Evolutionary conservation across 1,140 invertebrate species (phyloP), one percentile per base, ranked within the genome.

Genomic region (Drosophila virilis): DNA sequence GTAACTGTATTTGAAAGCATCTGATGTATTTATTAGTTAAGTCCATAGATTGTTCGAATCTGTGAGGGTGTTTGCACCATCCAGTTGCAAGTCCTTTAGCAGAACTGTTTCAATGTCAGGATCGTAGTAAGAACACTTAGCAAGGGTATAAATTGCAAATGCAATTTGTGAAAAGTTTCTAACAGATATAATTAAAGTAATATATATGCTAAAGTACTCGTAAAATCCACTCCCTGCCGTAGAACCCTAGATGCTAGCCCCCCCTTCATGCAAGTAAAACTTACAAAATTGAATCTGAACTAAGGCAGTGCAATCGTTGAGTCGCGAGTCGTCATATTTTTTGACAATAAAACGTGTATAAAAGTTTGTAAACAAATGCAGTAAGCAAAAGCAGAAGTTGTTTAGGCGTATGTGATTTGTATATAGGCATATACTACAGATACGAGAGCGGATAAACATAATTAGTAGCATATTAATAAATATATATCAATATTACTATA

Each of bases 321-420:
- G 60, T 69, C 61, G 68, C 58, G 54, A 82, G 83, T 89, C 76
- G 83, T 88, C 83, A 89, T 88, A 88, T 89, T 80, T 77, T 66
- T 86, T 83, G 83, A 88, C 83, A 88, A 88, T 88, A 88, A 88
- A 72, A 65, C 51, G 54, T 78, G 76, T 88, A 74, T 69, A 80
- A 83, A 76, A 52, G 58, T 40, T 12, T 40, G 38, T 67, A 74
- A 48, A 62, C 40, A 52, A 22, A 75, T 45, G 8, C 42, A 50
- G 42, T 52, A 50, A 65, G 45, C 37, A 28, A 28, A 48, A n/a
- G 12, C 12, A 48, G 17, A 42, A 60, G 48, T 42, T 9, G 51
- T 42, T 40, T 48, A 70, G 46, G 28, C 59, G 71, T 70, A 59
- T 76, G 54, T 69, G 57, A 51, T 66, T 40, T 80, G 61, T 84